Base-by-base conservation (phyloP, 2,888 invertebrate species). In the Nebria brevicollis region DNA sequence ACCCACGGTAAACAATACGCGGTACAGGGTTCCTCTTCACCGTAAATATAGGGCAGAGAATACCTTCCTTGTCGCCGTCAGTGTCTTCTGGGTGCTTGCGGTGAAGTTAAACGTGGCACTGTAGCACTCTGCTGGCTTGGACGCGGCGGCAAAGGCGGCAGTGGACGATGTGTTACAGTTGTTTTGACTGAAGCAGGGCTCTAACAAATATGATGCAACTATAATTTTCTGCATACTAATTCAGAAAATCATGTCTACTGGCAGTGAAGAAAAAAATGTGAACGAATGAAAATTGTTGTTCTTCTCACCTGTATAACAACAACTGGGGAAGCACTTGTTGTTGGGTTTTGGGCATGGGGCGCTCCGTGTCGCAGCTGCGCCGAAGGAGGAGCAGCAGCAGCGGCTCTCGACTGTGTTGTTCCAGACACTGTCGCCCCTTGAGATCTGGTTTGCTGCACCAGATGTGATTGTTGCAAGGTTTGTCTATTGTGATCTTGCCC, bases 401-500 rank as follows among this genome's bases (percentile, higher is more conserved):
- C 54, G 41, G 75, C 41, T n/a, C 42, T 75, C 13, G 91, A 8
- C 43, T 70, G 64, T 77, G 81, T 13, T 86, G 86, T 3, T 86
- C 86, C 25, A 85, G 86, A 15, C 86, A 88, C 65, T 88, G 88
- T 41, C 89, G 89, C 75, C 87, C 87, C 13, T 87, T 87, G 1
- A 87, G 88, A 83, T 87, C 77, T 41, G 82, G 83, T 83, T 54
- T 83, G 83, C 13, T 82, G 82, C 11, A 43, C 34, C n/a, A 25
- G 77, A 25, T 70, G 65, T 11, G 75, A 13, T 85, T 92, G 92
- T 88, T 86, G 86, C 43, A 86, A 87, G 10, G 86, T 86, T 75
- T 87, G 87, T 82, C 89, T 87, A 77, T 93, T 92, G 87, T 95
- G 94, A 85, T 95, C 95, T 84, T 94, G 93, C 0, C 97, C 97